Base-by-base conservation (phyloP, 2,113 vertebrate genomes). In the Chaetodon auriga region DNA sequence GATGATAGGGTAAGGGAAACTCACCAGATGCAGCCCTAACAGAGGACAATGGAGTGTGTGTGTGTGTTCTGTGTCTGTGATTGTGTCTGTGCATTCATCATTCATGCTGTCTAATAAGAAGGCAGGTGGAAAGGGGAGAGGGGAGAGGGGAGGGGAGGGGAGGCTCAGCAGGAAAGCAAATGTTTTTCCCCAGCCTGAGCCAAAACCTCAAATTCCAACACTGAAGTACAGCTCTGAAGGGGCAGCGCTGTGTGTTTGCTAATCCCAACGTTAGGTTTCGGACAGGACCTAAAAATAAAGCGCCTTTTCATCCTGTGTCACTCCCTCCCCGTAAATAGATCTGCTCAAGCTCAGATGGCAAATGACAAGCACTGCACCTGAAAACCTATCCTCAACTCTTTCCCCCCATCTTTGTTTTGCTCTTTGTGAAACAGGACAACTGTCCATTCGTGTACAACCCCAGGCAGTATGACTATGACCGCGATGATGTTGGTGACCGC, bases 361-460 rank as follows among this genome's bases (percentile, higher is more conserved):
- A 89, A 86, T 87, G 78, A 85, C 68, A 74, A 86, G 64, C 60
- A 19, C 45, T 60, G 69, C 73, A 87, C 83, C 74, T 82, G 79
- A 89, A 91, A 77, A 66, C 36, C 53, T 54, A 38, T 23, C 62
- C 70, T 78, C 23, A 72, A 58, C 51, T 63, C 36, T 57, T 55
- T 54, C 38, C 18, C 25, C 16, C 21, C 68, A 38, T 13, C 30
- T 46, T 75, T 51, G 0, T 68, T 65, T 68, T 64, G 78, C 12
- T 70, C 61, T 81, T 80, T 87, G 38, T 78, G 69, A 92, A 80
- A 90, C 92, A 99, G 99, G 99, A 99, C 95, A 99, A 99, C 91
- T 99, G 99, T 84, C 97, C 97, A 3, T 97, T 99, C 91, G 90
- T 97, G 83, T 99, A 97, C 95, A 99, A 99, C 92, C 98, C 99